Percentiles rank a stretch among this genome's conserved stretches.
Conservation (phyloP, 2,797 vertebrate species). For the Phrynocephalus forsythii region DNA sequence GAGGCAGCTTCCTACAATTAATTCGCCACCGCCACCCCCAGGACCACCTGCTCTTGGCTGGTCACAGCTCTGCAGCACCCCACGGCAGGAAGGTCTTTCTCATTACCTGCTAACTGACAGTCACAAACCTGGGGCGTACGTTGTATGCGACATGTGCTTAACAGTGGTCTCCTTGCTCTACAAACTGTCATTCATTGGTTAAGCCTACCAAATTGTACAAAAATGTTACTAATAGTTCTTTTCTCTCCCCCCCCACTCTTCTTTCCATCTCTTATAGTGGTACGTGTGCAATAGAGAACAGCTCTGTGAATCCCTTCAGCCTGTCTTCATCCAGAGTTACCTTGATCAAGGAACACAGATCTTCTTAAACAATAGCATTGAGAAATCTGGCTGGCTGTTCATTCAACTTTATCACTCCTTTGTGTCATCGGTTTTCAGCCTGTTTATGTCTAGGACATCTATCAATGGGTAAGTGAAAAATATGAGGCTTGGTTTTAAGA, state of each 20-base stretch:
- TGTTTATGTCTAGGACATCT: conserved; percentile 95
- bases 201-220: not conserved
- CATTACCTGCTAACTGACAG: not conserved
- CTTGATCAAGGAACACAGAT: conserved; percentile 89
- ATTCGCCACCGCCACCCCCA: not conserved
- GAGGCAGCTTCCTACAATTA: no score
- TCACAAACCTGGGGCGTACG: not conserved
- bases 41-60: not conserved
- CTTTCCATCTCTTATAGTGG: conserved; percentile 82
- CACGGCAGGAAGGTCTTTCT: not conserved
- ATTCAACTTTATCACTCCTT: conserved; percentile 98
- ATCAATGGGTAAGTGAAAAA: conserved; percentile 91
- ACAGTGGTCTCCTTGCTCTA: not conserved
- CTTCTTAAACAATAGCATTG: conserved; percentile 90
- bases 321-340: conserved; percentile 91
- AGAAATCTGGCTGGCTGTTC: conserved; percentile 96
- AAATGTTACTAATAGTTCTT: conserved; percentile 12
- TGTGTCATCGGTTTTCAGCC: conserved; percentile 91
- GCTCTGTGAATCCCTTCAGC: conserved; percentile 85
- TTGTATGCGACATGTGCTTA: not conserved
- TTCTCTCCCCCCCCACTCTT: conserved; percentile 39
- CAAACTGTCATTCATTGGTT: not conserved
- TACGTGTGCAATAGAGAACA: conserved; percentile 89
- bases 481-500: not conserved
- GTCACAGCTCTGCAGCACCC: not conserved